Conservation (phyloP, 2,888 invertebrate species). For the Lacanobia wlatinum region DNA sequence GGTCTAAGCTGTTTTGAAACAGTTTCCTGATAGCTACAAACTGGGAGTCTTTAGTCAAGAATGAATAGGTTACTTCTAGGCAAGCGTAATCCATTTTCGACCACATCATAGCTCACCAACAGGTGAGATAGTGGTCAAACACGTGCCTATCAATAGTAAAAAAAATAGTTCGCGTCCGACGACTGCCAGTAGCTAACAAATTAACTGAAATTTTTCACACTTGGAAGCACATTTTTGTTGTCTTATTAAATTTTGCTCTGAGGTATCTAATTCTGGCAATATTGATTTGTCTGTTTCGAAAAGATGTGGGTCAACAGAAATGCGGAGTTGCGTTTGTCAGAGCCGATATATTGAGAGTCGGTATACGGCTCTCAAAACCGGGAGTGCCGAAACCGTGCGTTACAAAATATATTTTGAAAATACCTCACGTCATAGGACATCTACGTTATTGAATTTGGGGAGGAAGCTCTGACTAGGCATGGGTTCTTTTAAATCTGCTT, state of each 20-base stretch:
- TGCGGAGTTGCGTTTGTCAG: constrained; percentile 51
- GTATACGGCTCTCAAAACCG: constrained; percentile 21
- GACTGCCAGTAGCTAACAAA: constrained; percentile 5
- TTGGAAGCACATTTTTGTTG: constrained; percentile 11
- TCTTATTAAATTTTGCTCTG: constrained; percentile 12
- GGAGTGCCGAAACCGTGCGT: constrained; percentile 45
- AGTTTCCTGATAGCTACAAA: no score
- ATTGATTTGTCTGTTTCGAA: constrained; percentile 59
- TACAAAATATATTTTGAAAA: constrained; percentile 25
- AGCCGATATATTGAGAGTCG: constrained; percentile 44
- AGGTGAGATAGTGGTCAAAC: no score
- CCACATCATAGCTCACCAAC: no score
- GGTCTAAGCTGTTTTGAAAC: no score
- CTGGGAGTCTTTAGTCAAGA: no score
- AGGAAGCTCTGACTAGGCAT: not conserved
- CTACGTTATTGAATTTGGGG: constrained; percentile 26
- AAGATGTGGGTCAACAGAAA: constrained; percentile 62
- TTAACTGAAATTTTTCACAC: not conserved
- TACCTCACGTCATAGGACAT: constrained; percentile 1
- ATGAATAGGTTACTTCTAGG: no score
- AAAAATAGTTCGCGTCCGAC: no score
- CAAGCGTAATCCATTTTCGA: no score
- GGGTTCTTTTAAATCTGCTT: no score
- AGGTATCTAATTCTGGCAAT: constrained; percentile 50
- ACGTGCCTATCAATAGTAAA: no score